A percentile compares a stretch with the other conserved stretches of the same genome.
phyloP scores from a whole-genome alignment of 1,140 invertebrate species.

The Ruditapes philippinarum region DNA sequence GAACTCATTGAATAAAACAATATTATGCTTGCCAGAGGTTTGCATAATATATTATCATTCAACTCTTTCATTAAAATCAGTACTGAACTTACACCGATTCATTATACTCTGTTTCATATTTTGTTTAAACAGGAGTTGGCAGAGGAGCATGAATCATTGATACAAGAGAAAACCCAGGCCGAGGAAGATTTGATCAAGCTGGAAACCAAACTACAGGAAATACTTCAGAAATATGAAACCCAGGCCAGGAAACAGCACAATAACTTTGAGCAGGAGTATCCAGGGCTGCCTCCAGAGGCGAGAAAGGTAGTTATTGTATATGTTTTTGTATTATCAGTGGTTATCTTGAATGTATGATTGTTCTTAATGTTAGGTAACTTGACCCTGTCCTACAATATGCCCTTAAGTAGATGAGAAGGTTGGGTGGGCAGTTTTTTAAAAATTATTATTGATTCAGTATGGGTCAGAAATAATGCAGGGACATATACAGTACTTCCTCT shows the following conservation, averaged over 20 bases:
- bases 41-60: background rate
- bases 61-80: background rate
- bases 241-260: slow-evolving; percentile 74
- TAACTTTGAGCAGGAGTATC: slow-evolving; percentile 69
- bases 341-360: too few relatives aligned
- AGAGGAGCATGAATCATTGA: slow-evolving; percentile 75
- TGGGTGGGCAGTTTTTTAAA: too few relatives aligned
- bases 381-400: too few relatives aligned
- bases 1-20: too few relatives aligned
- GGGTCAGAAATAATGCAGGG: too few relatives aligned
- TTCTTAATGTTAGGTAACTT: too few relatives aligned
- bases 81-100: background rate
- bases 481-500: too few relatives aligned
- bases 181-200: slow-evolving; percentile 78
- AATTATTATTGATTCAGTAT: too few relatives aligned
- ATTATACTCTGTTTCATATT: background rate
- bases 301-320: slow-evolving; percentile 54
- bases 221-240: slow-evolving; percentile 77
- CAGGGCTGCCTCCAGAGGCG: slow-evolving; percentile 72
- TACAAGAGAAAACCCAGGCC: slow-evolving; percentile 71
- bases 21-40: too few relatives aligned
- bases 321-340: too few relatives aligned
- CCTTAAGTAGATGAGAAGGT: too few relatives aligned
- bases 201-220: slow-evolving; percentile 79
- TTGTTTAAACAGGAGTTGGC: slow-evolving; percentile 69